Evolutionary conservation across 2,113 vertebrate genomes (phyloP), one percentile per base, ranked within the genome.

Genomic region (Tenrec ecaudatus): DNA sequence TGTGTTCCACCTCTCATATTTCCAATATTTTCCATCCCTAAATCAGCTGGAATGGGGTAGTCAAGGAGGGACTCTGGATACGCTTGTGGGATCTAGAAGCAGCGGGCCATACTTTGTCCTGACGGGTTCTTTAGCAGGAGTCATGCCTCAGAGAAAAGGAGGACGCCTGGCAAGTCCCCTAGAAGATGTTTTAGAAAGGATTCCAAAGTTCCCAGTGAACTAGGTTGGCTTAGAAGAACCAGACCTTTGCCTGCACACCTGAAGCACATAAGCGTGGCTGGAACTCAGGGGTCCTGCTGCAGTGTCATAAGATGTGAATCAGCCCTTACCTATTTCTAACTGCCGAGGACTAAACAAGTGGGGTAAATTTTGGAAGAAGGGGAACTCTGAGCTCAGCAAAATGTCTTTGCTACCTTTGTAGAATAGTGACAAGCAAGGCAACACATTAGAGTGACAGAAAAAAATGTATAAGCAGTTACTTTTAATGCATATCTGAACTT

Each of bases 361-460:
- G 17, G 40, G 69, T 66, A 27, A 92, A 22, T 0, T 2, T 38
- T 84, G 16, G 11, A 64, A 84, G 14, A 86, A 8, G 31, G 9
- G 38, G 6, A 73, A 40, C 29, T 82, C 38, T 36, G 7, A 76
- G 60, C 20, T 25, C 64, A 79, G 11, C 22, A 43, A 60, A 79
- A 89, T 47, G 81, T 3, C 20, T 91, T 77, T 79, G 19, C 8
- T 33, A 31, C 57, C 20, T 11, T 66, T 79, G 8, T 71, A 14
- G 9, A 29, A 68, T 17, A 85, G 17, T 16, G 43, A 57, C 14
- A 68, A 90, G 80, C 25, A 76, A 64, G 83, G 43, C 9, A 90
- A 27, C 78, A 25, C 64, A 71, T 5, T 57, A 85, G n/a, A 82
- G 19, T 93, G 88, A 87, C n/a, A 29, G 53, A 66, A 88, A 85